Conservation (phyloP, 2,888 invertebrate genomes). For the Camponotus fellah region DNA sequence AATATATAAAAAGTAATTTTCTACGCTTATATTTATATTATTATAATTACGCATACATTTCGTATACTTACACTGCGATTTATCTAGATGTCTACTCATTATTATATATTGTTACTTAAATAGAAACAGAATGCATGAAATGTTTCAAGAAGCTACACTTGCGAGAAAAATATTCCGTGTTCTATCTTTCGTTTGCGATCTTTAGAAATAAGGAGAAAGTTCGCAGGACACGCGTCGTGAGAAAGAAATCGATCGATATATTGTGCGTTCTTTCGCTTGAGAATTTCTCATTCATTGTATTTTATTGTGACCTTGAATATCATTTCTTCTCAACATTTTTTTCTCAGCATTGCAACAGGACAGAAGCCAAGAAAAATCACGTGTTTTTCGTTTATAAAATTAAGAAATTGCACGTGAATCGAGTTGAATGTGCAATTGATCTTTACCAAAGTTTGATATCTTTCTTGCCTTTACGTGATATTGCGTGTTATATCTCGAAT, state of each 20-base stretch:
- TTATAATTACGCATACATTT: conserved; percentile 27
- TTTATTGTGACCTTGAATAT: conserved; percentile 50
- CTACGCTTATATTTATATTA: neutral
- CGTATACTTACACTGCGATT: conserved; percentile 20
- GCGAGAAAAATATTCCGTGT: conserved; percentile 4
- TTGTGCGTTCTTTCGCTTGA: conserved; percentile 61
- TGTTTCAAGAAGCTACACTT: conserved; percentile 6
- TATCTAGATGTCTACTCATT: conserved; percentile 35
- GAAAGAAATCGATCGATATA: conserved; percentile 68
- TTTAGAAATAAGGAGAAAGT: conserved; percentile 66
- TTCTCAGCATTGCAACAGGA: conserved; percentile 16
- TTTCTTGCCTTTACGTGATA: neutral
- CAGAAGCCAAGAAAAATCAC: conserved; percentile 1
- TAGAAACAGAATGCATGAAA: conserved; percentile 30
- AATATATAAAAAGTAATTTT: conserved; percentile 8
- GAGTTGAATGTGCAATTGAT: conserved; percentile 14
- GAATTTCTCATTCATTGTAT: conserved; percentile 62
- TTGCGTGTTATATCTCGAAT: neutral
- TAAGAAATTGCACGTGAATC: neutral
- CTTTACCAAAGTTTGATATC: conserved; percentile 6
- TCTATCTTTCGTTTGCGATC: conserved; percentile 36
- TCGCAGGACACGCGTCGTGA: conserved; percentile 42
- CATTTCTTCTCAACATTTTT: conserved; percentile 47
- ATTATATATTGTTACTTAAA: conserved; percentile 6
- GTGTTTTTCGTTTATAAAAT: conserved; percentile 21